A percentile compares a stretch with the other conserved stretches of the same genome.
These are phyloP conservation scores for Diprion similis DNA, from an alignment of 1,140 invertebrate genomes.

Conservation along the genomic window DNA sequence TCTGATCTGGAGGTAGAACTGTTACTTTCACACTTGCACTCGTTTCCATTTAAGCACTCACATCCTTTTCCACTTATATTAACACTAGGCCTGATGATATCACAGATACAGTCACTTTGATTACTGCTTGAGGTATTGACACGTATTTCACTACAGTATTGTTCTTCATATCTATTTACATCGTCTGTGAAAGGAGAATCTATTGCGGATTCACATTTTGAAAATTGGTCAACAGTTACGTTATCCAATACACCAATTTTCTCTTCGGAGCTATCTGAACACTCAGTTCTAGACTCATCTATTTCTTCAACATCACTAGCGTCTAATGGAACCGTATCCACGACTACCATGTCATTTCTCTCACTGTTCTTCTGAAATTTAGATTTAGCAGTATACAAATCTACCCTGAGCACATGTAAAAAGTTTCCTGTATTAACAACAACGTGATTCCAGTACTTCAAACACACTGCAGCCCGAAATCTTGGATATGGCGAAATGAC, in stretches of 20 bases:
- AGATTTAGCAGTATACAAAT: conserved; percentile 56
- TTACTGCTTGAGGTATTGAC: conserved; percentile 46
- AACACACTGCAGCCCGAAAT: conserved; percentile 67
- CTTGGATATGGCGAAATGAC: conserved; percentile 72
- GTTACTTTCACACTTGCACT: conserved; percentile 43
- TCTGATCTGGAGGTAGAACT: conserved; percentile 34
- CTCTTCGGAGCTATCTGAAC: conserved; percentile 44
- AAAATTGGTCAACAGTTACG: conserved; percentile 33
- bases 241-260: conserved; percentile 43
- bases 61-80: conserved; percentile 43
- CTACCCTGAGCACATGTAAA: conserved; percentile 68
- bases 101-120: conserved; percentile 54
- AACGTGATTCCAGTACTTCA: conserved; percentile 70
- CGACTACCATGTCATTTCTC: conserved; percentile 44
- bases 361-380: conserved; percentile 42
- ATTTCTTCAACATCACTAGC: conserved; percentile 52
- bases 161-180: conserved; percentile 36
- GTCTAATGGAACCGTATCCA: conserved; percentile 46
- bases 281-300: conserved; percentile 45
- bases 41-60: conserved; percentile 41
- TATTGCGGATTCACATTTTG: conserved; percentile 42
- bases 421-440: conserved; percentile 78
- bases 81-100: conserved; percentile 48
- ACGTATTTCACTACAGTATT: conserved; percentile 36
- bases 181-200: conserved; percentile 51